Conservation (phyloP, 2,113 vertebrate species). For the Cinclus cinclus region DNA sequence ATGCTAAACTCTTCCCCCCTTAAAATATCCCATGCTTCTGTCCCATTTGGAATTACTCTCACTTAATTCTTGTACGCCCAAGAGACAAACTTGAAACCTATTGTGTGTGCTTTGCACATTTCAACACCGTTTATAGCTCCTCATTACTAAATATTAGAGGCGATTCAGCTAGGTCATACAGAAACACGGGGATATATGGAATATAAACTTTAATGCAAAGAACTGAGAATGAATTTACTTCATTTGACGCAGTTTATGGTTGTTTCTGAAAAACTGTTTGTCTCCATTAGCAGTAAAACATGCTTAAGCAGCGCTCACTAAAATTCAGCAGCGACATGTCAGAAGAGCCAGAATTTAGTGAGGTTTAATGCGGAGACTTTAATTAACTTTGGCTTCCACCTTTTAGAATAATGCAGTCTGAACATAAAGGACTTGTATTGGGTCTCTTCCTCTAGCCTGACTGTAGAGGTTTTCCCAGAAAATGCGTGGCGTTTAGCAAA, state of each 20-base stretch:
- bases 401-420: background rate
- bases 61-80: background rate
- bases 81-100: background rate
- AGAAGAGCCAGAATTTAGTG: background rate
- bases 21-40: background rate
- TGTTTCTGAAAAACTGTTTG: background rate
- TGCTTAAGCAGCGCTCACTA: background rate
- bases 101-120: background rate
- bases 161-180: background rate
- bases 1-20: background rate
- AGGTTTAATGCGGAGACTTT: background rate
- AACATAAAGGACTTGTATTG: background rate
- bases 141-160: background rate
- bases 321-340: background rate
- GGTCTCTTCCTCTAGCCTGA: background rate
- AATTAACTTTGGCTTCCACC: background rate
- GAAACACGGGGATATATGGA: accelerated
- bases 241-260: background rate
- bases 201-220: background rate
- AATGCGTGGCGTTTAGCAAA: background rate
- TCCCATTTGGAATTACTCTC: background rate
- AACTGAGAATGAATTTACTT: background rate
- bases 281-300: background rate
- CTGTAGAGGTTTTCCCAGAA: background rate
- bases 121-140: background rate